These are phyloP conservation scores for Catotricha subobsoleta DNA, from an alignment of 2,888 invertebrate genomes.

Conservation along the genomic window DNA sequence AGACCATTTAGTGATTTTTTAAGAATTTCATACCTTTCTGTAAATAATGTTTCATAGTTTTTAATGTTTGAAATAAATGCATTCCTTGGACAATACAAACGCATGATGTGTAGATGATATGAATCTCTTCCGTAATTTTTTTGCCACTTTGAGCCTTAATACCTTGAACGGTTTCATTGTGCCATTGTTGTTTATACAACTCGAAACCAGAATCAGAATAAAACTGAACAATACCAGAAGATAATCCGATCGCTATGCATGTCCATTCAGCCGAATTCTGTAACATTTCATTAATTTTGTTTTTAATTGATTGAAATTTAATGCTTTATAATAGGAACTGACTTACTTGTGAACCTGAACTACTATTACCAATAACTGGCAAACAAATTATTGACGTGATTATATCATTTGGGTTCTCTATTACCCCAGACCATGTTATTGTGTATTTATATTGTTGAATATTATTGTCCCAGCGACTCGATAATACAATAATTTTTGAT, in stretches of 20 bases:
- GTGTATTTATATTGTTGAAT: slow-evolving; percentile 31
- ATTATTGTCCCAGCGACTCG: slow-evolving; percentile 41
- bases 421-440: slow-evolving; percentile 37
- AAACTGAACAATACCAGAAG: slow-evolving; percentile 68
- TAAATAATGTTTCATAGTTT: slow-evolving; percentile 61
- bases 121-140: slow-evolving; percentile 28
- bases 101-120: slow-evolving; percentile 43
- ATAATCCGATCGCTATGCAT: slow-evolving; percentile 71
- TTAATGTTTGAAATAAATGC: slow-evolving; percentile 57
- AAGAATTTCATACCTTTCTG: slow-evolving; percentile 20
- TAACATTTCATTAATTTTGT: slow-evolving; percentile 8
- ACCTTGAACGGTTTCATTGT: slow-evolving; percentile 58
- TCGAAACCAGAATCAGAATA: slow-evolving; percentile 76
- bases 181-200: slow-evolving; percentile 65
- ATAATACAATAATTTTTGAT: slow-evolving; percentile 44
- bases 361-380: slow-evolving; percentile 26
- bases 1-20: no score
- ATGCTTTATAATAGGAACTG: background rate
- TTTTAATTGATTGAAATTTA: background rate
- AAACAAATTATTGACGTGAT: slow-evolving; percentile 31
- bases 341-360: background rate
- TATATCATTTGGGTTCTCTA: slow-evolving; percentile 34
- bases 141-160: slow-evolving; percentile 55
- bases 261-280: slow-evolving; percentile 80
- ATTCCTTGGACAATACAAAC: slow-evolving; percentile 52